These are phyloP conservation scores for Drosophila prostipennis DNA, from an alignment of 2,888 invertebrate species.

Conservation along the genomic window DNA sequence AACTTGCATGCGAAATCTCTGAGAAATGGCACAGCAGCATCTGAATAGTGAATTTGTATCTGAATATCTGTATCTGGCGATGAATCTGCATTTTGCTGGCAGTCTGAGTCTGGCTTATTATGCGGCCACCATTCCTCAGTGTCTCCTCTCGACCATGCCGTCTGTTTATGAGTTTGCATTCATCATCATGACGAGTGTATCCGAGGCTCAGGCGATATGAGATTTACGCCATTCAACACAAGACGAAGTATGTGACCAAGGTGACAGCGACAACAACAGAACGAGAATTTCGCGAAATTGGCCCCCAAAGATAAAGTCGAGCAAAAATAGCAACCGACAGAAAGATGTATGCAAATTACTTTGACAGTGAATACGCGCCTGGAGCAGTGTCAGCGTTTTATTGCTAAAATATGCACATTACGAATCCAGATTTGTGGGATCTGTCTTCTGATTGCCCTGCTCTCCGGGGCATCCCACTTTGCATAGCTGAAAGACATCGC, in stretches of 20 bases:
- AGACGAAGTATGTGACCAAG: slow-evolving; percentile 39
- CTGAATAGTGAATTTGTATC: slow-evolving; percentile 7
- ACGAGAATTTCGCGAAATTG: slow-evolving; percentile 46
- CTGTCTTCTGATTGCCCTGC: slow-evolving; percentile 44
- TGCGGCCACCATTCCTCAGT: slow-evolving; percentile 23
- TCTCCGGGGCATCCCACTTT: neutral
- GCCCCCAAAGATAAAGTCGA: slow-evolving; percentile 41
- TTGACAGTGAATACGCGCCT: slow-evolving; percentile 57
- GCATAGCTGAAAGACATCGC: slow-evolving; percentile 31
- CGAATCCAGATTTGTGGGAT: slow-evolving; percentile 30
- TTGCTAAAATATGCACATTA: slow-evolving; percentile 69
- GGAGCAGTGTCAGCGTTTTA: slow-evolving; percentile 51
- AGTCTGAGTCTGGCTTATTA: slow-evolving; percentile 43
- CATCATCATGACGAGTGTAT: slow-evolving; percentile 37
- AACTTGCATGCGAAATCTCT: slow-evolving; percentile 54
- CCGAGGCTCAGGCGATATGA: slow-evolving; percentile 36
- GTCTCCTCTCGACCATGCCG: slow-evolving; percentile 23
- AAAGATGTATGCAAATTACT: slow-evolving; percentile 65
- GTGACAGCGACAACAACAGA: slow-evolving; percentile 21
- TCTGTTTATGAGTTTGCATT: slow-evolving; percentile 52
- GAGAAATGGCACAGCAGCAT: slow-evolving; percentile 16
- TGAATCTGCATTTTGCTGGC: slow-evolving; percentile 21
- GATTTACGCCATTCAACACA: slow-evolving; percentile 64
- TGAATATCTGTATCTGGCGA: slow-evolving; percentile 12
- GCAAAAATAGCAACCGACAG: slow-evolving; percentile 13